These are phyloP conservation scores for Pagrus major DNA, from an alignment of 2,113 vertebrate genomes.

Conservation along the genomic window DNA sequence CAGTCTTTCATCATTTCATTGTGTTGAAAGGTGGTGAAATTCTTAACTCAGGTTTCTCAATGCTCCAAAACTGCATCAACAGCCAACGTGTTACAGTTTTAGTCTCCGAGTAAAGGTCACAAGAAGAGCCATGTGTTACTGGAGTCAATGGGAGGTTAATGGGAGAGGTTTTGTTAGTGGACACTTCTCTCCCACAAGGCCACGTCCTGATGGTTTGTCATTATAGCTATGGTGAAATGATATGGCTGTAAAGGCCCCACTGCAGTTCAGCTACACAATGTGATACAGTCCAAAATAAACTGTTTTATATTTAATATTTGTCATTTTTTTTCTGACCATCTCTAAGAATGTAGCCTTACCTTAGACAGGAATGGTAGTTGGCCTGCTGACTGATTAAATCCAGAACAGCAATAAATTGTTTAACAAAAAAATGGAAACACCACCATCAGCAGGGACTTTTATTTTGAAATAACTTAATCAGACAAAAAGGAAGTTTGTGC, in stretches of 20 bases:
- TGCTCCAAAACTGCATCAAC: conserved; percentile 51
- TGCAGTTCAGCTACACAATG: neutral
- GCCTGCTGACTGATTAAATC: conserved; percentile 1
- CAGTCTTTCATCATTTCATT: neutral
- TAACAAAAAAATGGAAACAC: conserved; percentile 57
- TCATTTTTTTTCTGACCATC: neutral
- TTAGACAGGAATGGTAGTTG: neutral
- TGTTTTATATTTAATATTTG: neutral
- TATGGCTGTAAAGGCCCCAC: neutral
- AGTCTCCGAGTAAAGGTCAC: conserved; percentile 27
- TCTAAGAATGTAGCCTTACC: neutral
- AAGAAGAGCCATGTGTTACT: conserved; percentile 26
- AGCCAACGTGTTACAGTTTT: neutral
- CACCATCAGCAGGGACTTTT: neutral
- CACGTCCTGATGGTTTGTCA: neutral
- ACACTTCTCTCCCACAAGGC: neutral
- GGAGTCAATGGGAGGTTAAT: conserved; percentile 3
- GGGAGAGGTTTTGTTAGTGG: conserved; percentile 39
- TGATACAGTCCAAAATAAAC: neutral
- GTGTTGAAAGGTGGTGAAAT: neutral
- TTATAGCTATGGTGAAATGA: conserved; percentile 20
- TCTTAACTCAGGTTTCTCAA: conserved; percentile 81
- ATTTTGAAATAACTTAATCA: neutral
- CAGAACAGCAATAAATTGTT: neutral
- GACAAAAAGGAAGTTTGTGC: neutral